phyloP scores from a whole-genome alignment of 2,797 vertebrate species.

The Notoglanidium macrostoma region DNA sequence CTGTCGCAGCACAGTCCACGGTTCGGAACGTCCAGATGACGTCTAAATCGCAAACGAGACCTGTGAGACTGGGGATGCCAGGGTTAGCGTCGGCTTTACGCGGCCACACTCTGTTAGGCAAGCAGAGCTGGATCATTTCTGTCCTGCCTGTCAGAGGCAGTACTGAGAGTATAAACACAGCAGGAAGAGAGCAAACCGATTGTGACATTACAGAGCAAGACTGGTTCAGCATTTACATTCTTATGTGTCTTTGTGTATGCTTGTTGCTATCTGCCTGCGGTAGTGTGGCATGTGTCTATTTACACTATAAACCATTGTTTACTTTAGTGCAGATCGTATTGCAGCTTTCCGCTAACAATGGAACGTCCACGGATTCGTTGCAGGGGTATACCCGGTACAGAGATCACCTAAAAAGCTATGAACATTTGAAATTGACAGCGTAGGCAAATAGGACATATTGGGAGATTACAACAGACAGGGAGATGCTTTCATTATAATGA shows the following conservation, averaged over 20 bases:
- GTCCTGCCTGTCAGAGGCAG: slow-evolving; percentile 26
- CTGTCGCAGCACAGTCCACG: slow-evolving; percentile 35
- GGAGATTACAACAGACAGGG: slow-evolving; percentile 10
- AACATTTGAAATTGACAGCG: neutral
- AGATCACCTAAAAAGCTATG: neutral
- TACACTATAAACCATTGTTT: slow-evolving; percentile 41
- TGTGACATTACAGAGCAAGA: slow-evolving; percentile 18
- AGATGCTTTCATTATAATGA: slow-evolving; percentile 4
- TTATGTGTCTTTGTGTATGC: slow-evolving; percentile 30
- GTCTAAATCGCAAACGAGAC: slow-evolving; percentile 50
- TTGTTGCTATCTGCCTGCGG: slow-evolving; percentile 17
- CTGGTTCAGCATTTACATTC: slow-evolving; percentile 21
- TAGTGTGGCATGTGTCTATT: slow-evolving; percentile 16
- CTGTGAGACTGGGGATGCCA: slow-evolving; percentile 30
- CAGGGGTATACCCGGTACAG: neutral
- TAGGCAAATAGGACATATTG: neutral
- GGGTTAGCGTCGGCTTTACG: slow-evolving; percentile 35
- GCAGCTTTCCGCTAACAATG: slow-evolving; percentile 16
- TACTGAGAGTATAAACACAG: slow-evolving; percentile 47
- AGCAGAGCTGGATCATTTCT: slow-evolving; percentile 44
- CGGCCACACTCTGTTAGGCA: slow-evolving; percentile 25
- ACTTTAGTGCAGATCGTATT: slow-evolving; percentile 9
- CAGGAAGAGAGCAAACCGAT: slow-evolving; percentile 24
- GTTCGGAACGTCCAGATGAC: slow-evolving; percentile 39
- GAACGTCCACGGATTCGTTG: neutral